Evolutionary conservation across 2,113 vertebrate species (phyloP), one percentile per base, ranked within the genome.

Genomic region (Elachura formosa): DNA sequence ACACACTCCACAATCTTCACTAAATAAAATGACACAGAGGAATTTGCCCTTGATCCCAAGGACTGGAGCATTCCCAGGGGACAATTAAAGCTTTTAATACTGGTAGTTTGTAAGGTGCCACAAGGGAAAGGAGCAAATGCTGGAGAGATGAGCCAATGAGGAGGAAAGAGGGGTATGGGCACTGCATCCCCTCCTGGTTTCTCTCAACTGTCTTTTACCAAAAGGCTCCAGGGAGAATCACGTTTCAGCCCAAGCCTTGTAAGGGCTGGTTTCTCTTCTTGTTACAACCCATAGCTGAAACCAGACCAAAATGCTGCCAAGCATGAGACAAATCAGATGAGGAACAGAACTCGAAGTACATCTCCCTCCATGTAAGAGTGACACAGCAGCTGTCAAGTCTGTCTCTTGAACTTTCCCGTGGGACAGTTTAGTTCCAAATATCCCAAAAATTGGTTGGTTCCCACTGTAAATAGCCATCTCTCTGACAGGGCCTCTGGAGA

Each of bases 221-320:
- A 90, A 93, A 88, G 16, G 29, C 92, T 94, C 85, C 82, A 92
- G 82, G 79, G 92, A 93, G 88, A 71, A 43, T 86, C 76, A 46
- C 56, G 55, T 96, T 96, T 94, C 92, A 93, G 49, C 24, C 71
- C 72, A 66, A 91, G 34, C 23, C 75, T 84, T 77, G 49, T n/a
- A 62, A 88, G 79, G 43, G 34, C 40, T 92, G 46, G 94, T 90
- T 96, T 63, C 75, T 89, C n/a, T 77, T 88, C 64, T 91, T 75
- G 51, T 92, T 93, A 55, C 83, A 95, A 45, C 59, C 63, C 79
- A 41, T 48, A 66, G 77, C 55, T 90, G 67, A 92, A 78, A 55
- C 80, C 90, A 96, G 88, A 69, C 82, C 64, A 46, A 84, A 83
- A 18, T 0, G 0, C 63, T 91, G 94, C 71, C 78, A 81, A 90